A percentile compares a stretch with the other conserved stretches of the same genome.
These are phyloP conservation scores for Pangasius krempfi DNA, from an alignment of 2,797 vertebrate species.

Conservation along the genomic window DNA sequence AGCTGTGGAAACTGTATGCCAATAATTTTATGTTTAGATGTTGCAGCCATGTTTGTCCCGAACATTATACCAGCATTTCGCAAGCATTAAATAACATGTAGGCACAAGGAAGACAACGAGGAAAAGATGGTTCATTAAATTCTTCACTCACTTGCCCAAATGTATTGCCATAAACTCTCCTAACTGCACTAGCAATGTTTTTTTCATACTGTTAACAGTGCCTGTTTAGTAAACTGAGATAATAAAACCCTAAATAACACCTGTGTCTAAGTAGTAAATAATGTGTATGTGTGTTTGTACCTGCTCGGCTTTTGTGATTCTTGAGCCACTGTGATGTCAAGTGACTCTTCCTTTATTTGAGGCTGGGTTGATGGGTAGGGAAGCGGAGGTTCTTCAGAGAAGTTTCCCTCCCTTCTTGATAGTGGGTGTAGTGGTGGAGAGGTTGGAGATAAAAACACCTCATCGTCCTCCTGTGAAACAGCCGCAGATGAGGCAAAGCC, in stretches of 20 bases:
- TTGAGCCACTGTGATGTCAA: neutral
- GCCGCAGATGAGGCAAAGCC: constrained; percentile 45
- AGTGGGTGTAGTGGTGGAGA: constrained; percentile 47
- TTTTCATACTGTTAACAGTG: neutral
- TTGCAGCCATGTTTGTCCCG: neutral
- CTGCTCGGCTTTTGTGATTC: constrained; percentile 34
- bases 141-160: neutral
- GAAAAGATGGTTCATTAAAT: neutral
- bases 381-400: constrained; percentile 65
- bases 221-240: neutral
- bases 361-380: constrained; percentile 50
- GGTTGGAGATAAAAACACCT: constrained; percentile 77
- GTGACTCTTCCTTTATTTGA: constrained; percentile 23
- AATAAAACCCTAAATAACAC: neutral
- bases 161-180: neutral
- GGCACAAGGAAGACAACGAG: neutral
- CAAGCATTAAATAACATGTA: neutral
- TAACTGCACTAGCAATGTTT: neutral
- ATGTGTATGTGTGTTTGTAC: constrained; percentile 33
- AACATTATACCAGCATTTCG: neutral
- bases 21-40: neutral
- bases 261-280: neutral
- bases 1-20: neutral
- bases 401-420: constrained; percentile 61
- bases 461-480: constrained; percentile 73